Evolutionary conservation across 2,888 invertebrate genomes (phyloP).

Genomic region (Chymomyza procnemis): DNA sequence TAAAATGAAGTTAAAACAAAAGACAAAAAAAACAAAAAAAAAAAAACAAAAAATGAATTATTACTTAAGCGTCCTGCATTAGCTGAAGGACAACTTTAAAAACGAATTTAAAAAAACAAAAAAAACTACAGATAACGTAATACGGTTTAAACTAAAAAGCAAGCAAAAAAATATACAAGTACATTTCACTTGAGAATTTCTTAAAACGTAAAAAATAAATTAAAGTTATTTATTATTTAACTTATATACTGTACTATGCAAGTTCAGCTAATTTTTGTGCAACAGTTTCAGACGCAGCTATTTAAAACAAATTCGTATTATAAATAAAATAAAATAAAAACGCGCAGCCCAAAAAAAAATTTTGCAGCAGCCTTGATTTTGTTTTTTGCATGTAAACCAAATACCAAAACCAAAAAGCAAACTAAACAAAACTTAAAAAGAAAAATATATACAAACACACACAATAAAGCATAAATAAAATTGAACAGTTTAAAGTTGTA

Average conservation of each 20-base stretch:
- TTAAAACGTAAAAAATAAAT: slow-evolving; percentile 19
- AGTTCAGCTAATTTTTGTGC: slow-evolving; percentile 18
- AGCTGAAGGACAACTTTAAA: slow-evolving; percentile 62
- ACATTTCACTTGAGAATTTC: slow-evolving; percentile 23
- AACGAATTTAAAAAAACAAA: slow-evolving; percentile 64
- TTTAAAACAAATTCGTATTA: slow-evolving; percentile 43
- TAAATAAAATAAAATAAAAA: slow-evolving; percentile 45
- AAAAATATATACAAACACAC: slow-evolving; percentile 35
- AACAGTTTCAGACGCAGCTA: background rate
- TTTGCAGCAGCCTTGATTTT: slow-evolving; percentile 41
- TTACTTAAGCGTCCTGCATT: slow-evolving; percentile 66
- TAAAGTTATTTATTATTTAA: slow-evolving; percentile 35
- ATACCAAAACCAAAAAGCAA: slow-evolving; percentile 18
- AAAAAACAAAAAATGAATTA: slow-evolving; percentile 39
- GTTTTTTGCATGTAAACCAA: slow-evolving; percentile 44
- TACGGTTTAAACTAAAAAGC: slow-evolving; percentile 23
- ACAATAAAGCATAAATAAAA: slow-evolving; percentile 41
- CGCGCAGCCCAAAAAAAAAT: slow-evolving; percentile 49
- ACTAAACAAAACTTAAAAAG: slow-evolving; percentile 10
- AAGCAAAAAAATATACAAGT: background rate
- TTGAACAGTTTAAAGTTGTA: slow-evolving; percentile 42
- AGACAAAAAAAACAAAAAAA: slow-evolving; percentile 34
- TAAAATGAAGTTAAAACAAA: slow-evolving; percentile 30
- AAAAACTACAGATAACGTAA: slow-evolving; percentile 38
- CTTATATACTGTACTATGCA: slow-evolving; percentile 43